These are phyloP conservation scores for Lophotriccus pileatus DNA, from an alignment of 2,797 vertebrate species.

Conservation along the genomic window DNA sequence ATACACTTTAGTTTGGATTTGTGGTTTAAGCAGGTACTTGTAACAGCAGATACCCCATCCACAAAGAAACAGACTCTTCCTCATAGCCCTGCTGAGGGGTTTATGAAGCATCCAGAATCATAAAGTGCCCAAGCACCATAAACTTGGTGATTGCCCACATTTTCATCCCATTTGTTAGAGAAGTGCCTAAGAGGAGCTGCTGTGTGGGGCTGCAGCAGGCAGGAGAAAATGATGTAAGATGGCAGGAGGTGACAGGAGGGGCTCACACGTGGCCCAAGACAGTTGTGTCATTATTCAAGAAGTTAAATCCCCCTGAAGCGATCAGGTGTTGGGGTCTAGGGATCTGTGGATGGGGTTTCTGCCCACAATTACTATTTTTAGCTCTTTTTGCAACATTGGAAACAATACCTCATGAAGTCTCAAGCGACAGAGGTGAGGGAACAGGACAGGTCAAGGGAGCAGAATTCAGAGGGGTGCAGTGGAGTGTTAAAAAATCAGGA, in stretches of 20 bases:
- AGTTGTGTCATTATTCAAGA: background rate
- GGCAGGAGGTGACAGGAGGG: background rate
- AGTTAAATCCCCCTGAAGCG: accelerated
- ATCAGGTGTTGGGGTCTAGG: background rate
- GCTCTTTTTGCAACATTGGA: background rate
- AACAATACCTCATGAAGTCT: background rate
- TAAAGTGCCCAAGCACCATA: background rate
- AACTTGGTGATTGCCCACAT: background rate
- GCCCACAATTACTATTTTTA: background rate
- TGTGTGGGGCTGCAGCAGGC: background rate
- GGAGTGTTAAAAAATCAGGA: background rate
- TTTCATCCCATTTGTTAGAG: background rate
- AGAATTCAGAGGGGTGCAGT: background rate
- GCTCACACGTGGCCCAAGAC: background rate
- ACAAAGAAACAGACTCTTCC: background rate
- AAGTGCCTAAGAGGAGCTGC: background rate
- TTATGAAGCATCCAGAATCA: background rate
- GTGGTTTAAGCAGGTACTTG: background rate
- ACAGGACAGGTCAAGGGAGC: accelerated
- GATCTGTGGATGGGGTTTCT: background rate
- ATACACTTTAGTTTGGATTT: background rate
- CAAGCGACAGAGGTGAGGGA: background rate
- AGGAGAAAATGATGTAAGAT: background rate
- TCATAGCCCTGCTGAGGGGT: background rate
- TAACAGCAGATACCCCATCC: background rate